Percentiles rank a stretch among this genome's conserved stretches.
These are phyloP conservation scores for Dryas iulia DNA, from an alignment of 1,140 invertebrate species.

Conservation along the genomic window DNA sequence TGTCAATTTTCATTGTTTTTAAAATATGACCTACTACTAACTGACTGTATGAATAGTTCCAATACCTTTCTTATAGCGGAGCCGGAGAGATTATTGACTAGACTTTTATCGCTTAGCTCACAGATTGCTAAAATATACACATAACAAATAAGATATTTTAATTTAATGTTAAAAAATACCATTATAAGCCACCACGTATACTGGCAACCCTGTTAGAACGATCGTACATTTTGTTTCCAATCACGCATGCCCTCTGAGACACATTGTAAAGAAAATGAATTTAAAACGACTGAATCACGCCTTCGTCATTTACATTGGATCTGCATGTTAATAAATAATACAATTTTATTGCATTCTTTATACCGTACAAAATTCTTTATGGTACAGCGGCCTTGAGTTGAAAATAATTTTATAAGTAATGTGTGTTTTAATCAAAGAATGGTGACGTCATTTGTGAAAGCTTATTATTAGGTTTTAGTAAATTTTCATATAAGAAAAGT, in stretches of 20 bases:
- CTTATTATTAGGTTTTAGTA: not conserved
- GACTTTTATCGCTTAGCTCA: too few relatives aligned
- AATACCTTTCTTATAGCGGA: too few relatives aligned
- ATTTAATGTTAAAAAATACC: not conserved
- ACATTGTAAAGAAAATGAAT: constrained; percentile 24
- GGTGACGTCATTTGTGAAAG: not conserved
- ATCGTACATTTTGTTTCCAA: constrained; percentile 9
- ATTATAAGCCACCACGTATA: not conserved
- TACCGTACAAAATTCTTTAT: not conserved
- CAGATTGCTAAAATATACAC: too few relatives aligned
- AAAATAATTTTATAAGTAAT: not conserved
- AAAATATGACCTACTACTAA: too few relatives aligned
- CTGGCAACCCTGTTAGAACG: constrained; percentile 7
- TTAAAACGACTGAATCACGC: not conserved
- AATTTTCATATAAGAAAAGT: too few relatives aligned
- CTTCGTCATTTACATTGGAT: not conserved
- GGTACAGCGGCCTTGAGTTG: not conserved
- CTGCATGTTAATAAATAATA: constrained; percentile 1
- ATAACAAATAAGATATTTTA: too few relatives aligned
- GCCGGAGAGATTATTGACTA: too few relatives aligned
- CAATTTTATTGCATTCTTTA: not conserved
- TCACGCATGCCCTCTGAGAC: constrained; percentile 21
- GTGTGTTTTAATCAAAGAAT: not conserved
- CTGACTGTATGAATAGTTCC: too few relatives aligned
- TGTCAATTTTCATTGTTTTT: too few relatives aligned